Evolutionary conservation across 2,797 vertebrate genomes (phyloP), one percentile per base, ranked within the genome.

Genomic region (Urosaurus nigricauda): DNA sequence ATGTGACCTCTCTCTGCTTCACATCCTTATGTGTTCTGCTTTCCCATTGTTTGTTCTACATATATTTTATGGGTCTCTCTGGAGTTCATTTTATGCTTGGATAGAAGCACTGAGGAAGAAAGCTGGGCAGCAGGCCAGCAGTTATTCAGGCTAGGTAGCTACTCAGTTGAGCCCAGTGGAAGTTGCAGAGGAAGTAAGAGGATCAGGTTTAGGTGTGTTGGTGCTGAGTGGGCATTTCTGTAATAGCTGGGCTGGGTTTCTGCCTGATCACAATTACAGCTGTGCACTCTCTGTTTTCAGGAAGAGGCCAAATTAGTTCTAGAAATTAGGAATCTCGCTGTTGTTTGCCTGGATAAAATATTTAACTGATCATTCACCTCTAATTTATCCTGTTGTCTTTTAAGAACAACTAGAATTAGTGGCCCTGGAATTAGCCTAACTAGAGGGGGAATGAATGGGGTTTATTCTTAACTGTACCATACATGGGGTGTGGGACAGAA

Each of bases 201-300:
- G 53, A 88, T 86, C 53, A 73, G 82, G 81, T 80, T 71, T 88
- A 40, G 79, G 24, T 84, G 65, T 78, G 47, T 21, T 77, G 51
- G 21, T 87, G 89, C 82, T 86, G 85, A 90, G 87, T 84, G 63
- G 85, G 81, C 84, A 86, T 75, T 89, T 89, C 32, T 77, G 47
- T 86, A 89, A 86, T 89, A 89, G 84, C 79, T 68, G 88, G 88
- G 79, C 79, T 89, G 84, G 71, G 79, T 89, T 60, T 77, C 88
- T 86, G 84, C 75, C 79, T 82, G 80, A 51, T 37, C 71, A 65
- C 77, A 47, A 86, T 86, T 89, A 82, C 29, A 89, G 47, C 35
- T 40, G 26, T 68, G 84, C 51, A 24, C 37, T 77, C 24, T 21
- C 19, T 85, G 83, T 86, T 82, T 89, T 68, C 63, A 68, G 19